These are phyloP conservation scores for Circaetus gallicus DNA, from an alignment of 2,113 vertebrate genomes.

Conservation along the genomic window DNA sequence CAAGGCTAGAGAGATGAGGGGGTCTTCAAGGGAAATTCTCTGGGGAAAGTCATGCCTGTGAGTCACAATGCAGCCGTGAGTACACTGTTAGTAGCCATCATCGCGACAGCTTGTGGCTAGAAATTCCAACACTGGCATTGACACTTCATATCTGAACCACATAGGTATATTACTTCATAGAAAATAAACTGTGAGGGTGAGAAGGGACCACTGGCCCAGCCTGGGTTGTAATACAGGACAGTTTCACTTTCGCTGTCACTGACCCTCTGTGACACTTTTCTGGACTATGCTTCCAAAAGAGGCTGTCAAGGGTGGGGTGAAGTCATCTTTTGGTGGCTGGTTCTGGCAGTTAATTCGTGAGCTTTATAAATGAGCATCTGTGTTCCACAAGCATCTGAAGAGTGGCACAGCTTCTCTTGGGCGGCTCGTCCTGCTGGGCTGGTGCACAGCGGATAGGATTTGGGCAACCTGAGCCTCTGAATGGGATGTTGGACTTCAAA, in stretches of 20 bases:
- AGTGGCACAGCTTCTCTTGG: accelerated
- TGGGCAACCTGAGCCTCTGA: neutral
- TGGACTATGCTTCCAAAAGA: neutral
- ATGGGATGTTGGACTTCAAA: neutral
- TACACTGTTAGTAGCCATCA: neutral
- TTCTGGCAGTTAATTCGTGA: neutral
- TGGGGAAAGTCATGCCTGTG: no score
- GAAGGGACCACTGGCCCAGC: neutral
- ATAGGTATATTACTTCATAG: neutral
- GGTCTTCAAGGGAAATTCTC: neutral
- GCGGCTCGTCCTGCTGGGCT: neutral
- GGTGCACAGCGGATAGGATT: neutral
- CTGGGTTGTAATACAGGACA: neutral
- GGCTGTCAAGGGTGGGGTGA: neutral
- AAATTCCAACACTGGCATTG: neutral
- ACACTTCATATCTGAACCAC: neutral
- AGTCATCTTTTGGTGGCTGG: neutral
- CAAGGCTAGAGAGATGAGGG: neutral
- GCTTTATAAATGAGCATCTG: neutral
- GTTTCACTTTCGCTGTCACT: no score
- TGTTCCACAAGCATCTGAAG: neutral
- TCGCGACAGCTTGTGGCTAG: accelerated
- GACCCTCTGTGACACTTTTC: neutral
- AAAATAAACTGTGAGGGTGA: neutral
- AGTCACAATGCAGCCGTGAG: neutral